Conservation (phyloP, 2,797 vertebrate species). For the Acridotheres tristis region DNA sequence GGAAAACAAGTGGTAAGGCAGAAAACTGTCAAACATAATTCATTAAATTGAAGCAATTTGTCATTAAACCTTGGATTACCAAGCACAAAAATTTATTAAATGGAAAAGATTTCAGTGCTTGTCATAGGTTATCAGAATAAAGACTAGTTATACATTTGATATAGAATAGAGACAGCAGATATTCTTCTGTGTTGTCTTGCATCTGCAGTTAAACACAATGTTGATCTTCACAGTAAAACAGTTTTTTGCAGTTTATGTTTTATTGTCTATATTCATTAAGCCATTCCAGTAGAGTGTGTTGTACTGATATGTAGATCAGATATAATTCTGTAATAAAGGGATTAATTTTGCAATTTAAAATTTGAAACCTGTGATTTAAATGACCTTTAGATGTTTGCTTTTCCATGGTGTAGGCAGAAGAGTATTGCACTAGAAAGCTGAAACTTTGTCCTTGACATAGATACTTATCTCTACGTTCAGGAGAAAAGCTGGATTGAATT, state of each 20-base stretch:
- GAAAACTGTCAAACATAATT: neutral
- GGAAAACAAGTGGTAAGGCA: neutral
- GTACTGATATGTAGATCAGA: neutral
- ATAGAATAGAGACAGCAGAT: neutral
- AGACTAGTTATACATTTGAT: neutral
- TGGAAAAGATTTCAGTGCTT: neutral
- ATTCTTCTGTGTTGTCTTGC: neutral
- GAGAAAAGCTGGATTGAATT: neutral
- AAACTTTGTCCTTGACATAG: neutral
- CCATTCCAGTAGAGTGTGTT: neutral
- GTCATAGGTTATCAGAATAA: neutral
- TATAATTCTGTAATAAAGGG: neutral
- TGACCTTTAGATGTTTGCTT: neutral
- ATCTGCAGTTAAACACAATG: neutral
- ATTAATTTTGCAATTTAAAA: neutral
- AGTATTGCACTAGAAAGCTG: neutral
- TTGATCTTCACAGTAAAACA: neutral
- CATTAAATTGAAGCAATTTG: neutral
- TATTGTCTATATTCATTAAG: neutral
- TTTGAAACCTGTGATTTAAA: neutral
- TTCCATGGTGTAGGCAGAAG: neutral
- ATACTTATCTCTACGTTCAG: neutral
- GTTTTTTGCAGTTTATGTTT: neutral
- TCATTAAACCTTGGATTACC: neutral
- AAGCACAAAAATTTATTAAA: neutral